These are phyloP conservation scores for Eptatretus burgeri DNA, from an alignment of 2,113 vertebrate genomes.

Conservation along the genomic window DNA sequence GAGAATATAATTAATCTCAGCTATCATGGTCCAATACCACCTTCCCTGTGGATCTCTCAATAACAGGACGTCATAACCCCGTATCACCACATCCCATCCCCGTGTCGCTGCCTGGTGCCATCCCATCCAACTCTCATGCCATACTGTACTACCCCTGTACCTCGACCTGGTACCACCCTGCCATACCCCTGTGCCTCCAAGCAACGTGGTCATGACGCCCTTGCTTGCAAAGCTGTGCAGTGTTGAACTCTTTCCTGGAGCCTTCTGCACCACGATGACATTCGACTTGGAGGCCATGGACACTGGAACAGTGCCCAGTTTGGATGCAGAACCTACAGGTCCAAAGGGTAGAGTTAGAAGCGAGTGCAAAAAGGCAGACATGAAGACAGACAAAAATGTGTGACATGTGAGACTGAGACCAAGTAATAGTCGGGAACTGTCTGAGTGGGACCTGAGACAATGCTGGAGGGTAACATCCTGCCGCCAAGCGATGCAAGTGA, in stretches of 20 bases:
- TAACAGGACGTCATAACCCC: too few species aligned
- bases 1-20: too few species aligned
- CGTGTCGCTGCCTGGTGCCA: too few species aligned
- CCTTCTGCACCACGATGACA: constrained; percentile 97
- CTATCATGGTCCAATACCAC: too few species aligned
- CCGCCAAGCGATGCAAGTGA: constrained; percentile 69
- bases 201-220: constrained; percentile 71
- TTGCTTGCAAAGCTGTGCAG: constrained; percentile 84
- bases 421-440: not conserved
- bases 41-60: too few species aligned
- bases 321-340: constrained; percentile 56
- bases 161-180: too few species aligned
- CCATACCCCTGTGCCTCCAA: constrained; percentile 41
- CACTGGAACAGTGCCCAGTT: constrained; percentile 79
- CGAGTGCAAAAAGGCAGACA: not conserved
- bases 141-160: too few species aligned
- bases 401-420: too few species aligned
- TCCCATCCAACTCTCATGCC: too few species aligned
- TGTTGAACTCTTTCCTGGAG: constrained; percentile 71
- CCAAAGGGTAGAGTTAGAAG: not conserved
- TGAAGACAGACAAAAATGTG: too few species aligned
- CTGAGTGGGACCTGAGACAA: constrained; percentile 45
- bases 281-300: constrained; percentile 84
- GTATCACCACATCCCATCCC: too few species aligned
- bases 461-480: constrained; percentile 88